Evolutionary conservation across 2,888 invertebrate genomes (phyloP).

Genomic region (Hartigia nigra): DNA sequence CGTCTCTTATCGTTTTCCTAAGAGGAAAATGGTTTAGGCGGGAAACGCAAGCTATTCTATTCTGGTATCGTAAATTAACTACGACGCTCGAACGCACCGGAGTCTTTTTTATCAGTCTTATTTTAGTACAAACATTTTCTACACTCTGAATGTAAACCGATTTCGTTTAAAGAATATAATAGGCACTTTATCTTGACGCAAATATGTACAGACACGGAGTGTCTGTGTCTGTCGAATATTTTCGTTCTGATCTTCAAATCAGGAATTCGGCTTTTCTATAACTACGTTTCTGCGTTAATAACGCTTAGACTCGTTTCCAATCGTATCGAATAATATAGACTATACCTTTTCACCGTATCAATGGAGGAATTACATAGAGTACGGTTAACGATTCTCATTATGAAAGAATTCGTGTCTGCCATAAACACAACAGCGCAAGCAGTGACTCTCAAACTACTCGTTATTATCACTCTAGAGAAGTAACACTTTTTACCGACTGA

Average conservation of each 20-base stretch:
- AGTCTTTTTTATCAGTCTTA: background rate
- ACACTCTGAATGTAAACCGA: background rate
- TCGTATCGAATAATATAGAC: background rate
- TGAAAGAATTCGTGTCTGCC: background rate
- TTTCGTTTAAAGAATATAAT: background rate
- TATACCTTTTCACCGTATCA: background rate
- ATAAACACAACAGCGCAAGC: background rate
- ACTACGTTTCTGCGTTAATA: background rate
- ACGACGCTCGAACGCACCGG: background rate
- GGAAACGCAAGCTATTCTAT: background rate
- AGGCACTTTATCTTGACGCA: background rate
- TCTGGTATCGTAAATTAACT: background rate
- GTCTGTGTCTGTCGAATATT: too few relatives aligned
- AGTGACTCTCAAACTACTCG: background rate
- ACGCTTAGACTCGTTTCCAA: background rate
- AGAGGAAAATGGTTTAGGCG: background rate
- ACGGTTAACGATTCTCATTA: background rate
- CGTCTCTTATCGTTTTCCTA: background rate
- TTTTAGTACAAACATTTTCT: background rate
- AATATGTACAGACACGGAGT: background rate
- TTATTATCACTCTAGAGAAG: background rate
- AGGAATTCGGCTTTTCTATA: background rate
- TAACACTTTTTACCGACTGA: background rate
- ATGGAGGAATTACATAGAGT: background rate
- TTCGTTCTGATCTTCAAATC: background rate